phyloP scores from a whole-genome alignment of 1,140 invertebrate genomes.

The Aphidius gifuensis region DNA sequence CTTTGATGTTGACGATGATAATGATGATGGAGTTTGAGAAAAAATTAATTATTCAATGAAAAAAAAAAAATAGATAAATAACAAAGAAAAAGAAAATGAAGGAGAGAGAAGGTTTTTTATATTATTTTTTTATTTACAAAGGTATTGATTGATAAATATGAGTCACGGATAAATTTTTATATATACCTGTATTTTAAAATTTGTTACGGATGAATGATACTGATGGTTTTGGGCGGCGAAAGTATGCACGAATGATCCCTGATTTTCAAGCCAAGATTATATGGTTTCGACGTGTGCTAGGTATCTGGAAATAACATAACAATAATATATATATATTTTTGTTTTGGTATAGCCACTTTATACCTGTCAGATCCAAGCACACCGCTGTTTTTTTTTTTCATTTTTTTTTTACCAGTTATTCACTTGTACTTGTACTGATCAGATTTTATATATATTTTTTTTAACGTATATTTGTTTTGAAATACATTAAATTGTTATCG shows the following conservation, averaged over 20 bases:
- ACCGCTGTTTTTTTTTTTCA: no score
- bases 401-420: no score
- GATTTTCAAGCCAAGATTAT: conserved; percentile 29
- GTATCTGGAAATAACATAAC: not conserved
- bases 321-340: not conserved
- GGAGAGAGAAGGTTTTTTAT: not conserved
- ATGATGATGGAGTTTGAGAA: no score
- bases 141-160: not conserved
- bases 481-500: no score
- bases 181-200: conserved; percentile 31
- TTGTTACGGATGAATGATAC: conserved; percentile 35
- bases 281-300: conserved; percentile 33
- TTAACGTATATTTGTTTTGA: no score
- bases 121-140: not conserved
- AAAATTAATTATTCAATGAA: no score
- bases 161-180: not conserved
- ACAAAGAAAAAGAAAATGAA: not conserved
- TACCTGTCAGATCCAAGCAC: no score
- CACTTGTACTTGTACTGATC: no score
- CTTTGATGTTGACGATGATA: no score
- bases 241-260: conserved; percentile 39
- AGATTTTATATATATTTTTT: no score
- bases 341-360: not conserved
- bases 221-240: conserved; percentile 21
- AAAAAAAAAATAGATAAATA: not conserved